phyloP scores from a whole-genome alignment of 2,888 invertebrate genomes.

The Lypha dubia region DNA sequence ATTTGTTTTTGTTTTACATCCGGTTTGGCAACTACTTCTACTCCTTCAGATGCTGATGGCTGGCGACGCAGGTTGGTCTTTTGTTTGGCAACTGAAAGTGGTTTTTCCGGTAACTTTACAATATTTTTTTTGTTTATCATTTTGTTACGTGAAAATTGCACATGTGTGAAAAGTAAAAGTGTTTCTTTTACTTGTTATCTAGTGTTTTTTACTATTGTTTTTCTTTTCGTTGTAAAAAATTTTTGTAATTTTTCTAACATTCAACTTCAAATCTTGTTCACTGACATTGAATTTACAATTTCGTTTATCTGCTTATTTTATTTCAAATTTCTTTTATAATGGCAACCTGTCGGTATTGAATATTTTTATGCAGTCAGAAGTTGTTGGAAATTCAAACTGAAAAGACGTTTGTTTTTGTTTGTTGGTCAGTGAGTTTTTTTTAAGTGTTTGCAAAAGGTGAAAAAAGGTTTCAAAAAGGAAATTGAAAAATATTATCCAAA shows the following conservation, averaged over 20 bases:
- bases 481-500: neutral
- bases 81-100: conserved; percentile 65
- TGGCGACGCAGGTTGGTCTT: conserved; percentile 19
- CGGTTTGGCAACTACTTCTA: conserved; percentile 24
- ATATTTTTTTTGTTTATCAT: conserved; percentile 45
- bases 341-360: conserved; percentile 53
- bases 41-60: neutral
- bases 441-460: conserved; percentile 14
- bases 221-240: conserved; percentile 6
- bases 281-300: conserved; percentile 72
- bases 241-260: conserved; percentile 41
- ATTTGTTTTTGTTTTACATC: conserved; percentile 19
- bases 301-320: conserved; percentile 10
- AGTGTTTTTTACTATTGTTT: conserved; percentile 22
- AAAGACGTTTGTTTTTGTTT: conserved; percentile 53
- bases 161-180: conserved; percentile 71
- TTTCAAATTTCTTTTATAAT: conserved; percentile 28
- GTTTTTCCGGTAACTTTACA: conserved; percentile 74
- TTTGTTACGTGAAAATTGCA: conserved; percentile 68
- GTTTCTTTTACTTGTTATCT: no score
- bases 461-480: neutral
- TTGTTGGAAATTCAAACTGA: conserved; percentile 56
- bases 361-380: conserved; percentile 50
- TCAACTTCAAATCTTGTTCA: conserved; percentile 58
- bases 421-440: neutral